Conservation (phyloP, 2,888 invertebrate genomes). For the Erebia aethiops region DNA sequence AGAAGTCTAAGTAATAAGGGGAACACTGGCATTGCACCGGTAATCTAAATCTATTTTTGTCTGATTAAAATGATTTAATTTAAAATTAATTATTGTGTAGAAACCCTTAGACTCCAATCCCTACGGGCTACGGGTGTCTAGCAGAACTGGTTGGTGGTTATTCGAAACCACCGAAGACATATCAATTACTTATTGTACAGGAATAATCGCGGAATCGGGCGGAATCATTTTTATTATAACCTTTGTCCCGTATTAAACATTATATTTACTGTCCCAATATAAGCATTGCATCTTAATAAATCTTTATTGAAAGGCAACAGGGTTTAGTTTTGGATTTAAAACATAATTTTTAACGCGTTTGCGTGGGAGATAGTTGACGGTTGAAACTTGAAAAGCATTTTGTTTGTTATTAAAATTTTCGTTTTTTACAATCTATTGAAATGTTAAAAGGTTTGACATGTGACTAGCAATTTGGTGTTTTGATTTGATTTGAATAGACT, state of each 20-base stretch:
- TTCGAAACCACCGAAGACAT: constrained; percentile 68
- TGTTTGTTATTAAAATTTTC: constrained; percentile 54
- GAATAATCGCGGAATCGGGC: constrained; percentile 63
- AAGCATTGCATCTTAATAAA: constrained; percentile 23
- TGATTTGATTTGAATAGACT: constrained; percentile 36
- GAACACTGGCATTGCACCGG: too few species aligned
- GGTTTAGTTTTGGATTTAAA: constrained; percentile 29
- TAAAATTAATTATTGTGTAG: constrained; percentile 22
- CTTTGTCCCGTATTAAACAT: constrained; percentile 51
- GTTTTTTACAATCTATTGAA: constrained; percentile 48
- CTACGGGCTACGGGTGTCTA: constrained; percentile 44
- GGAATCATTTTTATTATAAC: constrained; percentile 63
- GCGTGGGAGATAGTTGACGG: constrained; percentile 51
- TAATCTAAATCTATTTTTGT: too few species aligned
- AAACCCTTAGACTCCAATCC: constrained; percentile 25
- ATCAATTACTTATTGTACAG: constrained; percentile 75
- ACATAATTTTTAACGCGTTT: constrained; percentile 31
- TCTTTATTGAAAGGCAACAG: constrained; percentile 28
- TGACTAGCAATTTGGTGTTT: constrained; percentile 43
- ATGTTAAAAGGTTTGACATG: constrained; percentile 50
- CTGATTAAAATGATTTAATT: not conserved
- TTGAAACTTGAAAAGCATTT: constrained; percentile 43
- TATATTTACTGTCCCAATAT: constrained; percentile 42
- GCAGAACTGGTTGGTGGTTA: constrained; percentile 54
- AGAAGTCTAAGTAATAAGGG: too few species aligned